Evolutionary conservation across 2,888 invertebrate genomes (phyloP), one percentile per base, ranked within the genome.

Genomic region (Leptinotarsa tumamoca): DNA sequence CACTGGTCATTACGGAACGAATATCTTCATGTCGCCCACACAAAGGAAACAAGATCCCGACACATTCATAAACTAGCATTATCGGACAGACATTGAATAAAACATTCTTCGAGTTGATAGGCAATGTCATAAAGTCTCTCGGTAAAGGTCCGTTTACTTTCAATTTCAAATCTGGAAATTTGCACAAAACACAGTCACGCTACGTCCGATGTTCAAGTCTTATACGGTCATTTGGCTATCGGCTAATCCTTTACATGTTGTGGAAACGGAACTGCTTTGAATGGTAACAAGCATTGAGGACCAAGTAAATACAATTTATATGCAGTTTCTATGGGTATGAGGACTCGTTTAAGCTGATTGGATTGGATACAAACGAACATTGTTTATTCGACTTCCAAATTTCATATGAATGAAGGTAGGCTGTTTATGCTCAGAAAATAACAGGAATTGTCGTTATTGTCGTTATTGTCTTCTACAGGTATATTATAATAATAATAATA

Each of bases 91-190:
- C 82, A 78, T 79, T 83, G 85, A 85, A 84, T 85, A 85, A 86
- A 85, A 84, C 85, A 85, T 84, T 77, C 76, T 43, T 69, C 75
- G 75, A 79, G 78, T 82, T 82, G 78, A 82, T 80, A 80, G 81
- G 76, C 79, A 79, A 79, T 81, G 81, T 84, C 85, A 84, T 86
- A 85, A 85, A 85, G 79, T 84, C 83, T 84, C 82, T 80, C 78
- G 72, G 71, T 79, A 81, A 84, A 84, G 83, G 81, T 83, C 76
- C 78, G 67, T 81, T 84, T 82, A 83, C 83, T 85, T 86, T 84
- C 83, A 84, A 85, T 86, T 86, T 85, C 83, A 85, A 85, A 86
- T 85, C 76, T 77, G 79, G 76, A 78, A 81, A 85, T 86, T 85
- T 85, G 85, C 85, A 84, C 85, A 85, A 82, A 81, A 83, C 85